Base-by-base conservation (phyloP, 2,888 invertebrate genomes). In the Drosophila helvetica region DNA sequence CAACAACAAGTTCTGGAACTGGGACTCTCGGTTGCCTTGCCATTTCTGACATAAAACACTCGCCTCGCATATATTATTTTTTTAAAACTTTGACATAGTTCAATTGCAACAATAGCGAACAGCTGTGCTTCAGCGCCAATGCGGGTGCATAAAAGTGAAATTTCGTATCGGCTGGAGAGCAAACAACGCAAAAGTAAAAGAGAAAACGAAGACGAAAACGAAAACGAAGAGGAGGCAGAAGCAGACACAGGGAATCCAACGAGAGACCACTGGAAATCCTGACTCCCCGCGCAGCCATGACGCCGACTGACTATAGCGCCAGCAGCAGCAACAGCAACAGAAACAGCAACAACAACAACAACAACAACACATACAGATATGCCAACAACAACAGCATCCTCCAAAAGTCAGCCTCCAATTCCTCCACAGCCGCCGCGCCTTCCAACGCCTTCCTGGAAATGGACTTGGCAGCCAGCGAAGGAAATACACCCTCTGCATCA, bases 361-460 rank as follows among this genome's bases (percentile, higher is more conserved):
- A 45, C 63, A 65, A 61, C 50, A 73, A 59, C 42, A 70, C 19
- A 17, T 76, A 72, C 46, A 74, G 63, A 66, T 84, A 86, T 78
- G 85, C 59, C 19, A 78, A 62, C 56, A 78, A 67, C 52, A 76
- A 63, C 43, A 66, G 47, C 45, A 56, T 62, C 46, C 61, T 66
- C 53, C 78, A 65, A n/a, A 71, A 48, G 48, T 38, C 54, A 48
- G 18, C 52, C 8, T 15, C 42, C 10, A 27, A 45, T 25, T 22
- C 38, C 57, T 45, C 63, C 1, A 27, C 43, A 22, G 15, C 58
- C 47, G 38, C 66, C 15, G 67, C 81, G 25, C 79, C 88, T 61
- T 88, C 87, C 52, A 78, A 67, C 50, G 81, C 73, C 59, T 59
- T 74, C 61, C 55, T 27, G 61, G 64, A 61, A 64, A 61, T 33